Base-by-base conservation (phyloP, 1,140 invertebrate genomes). In the Euura saliciscinereae region DNA sequence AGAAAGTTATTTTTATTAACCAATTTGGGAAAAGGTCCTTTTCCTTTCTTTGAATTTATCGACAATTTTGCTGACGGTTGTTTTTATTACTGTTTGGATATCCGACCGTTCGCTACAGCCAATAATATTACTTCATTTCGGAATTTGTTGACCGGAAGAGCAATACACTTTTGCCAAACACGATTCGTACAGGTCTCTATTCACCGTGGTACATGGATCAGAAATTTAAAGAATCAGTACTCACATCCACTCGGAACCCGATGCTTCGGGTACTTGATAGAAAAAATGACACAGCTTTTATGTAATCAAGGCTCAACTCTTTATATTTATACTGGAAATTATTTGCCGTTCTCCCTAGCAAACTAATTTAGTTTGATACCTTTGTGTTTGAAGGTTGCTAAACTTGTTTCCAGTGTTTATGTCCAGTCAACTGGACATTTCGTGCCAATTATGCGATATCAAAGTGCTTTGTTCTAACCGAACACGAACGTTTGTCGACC, bases 311-410 rank as follows among this genome's bases (percentile, higher is more conserved):
- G 28, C 28, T 28, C 28, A 28, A 28, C 3, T 59, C 10, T 8
- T 11, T 1, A n/a, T 59, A 59, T 59, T 28, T 59, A 59, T n/a
- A 59, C 51, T 59, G 51, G 51, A 8, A 59, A n/a, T 2, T 59
- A 59, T 5, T 59, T 59, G 10, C 51, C 51, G 10, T n/a, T 59
- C 8, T 59, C 51, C 6, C 51, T 3, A 59, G 51, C 51, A 59
- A 59, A 51, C 46, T 51, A 51, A 59, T 59, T 59, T 59, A 59
- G 51, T 59, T 59, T 59, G 51, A 59, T 59, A n/a, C 51, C 13
- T n/a, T 28, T 28, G 8, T 59, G 5, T 59, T 59, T 59, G 13
- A 59, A 59, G 51, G 13, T 8, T 11, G 51, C 8, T 59, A n/a
- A 59, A 59, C 13, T 59, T 8, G 28, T 28, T n/a, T 0, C 51